A percentile compares a stretch with the other conserved stretches of the same genome.
Evolutionary conservation across 2,797 vertebrate species (phyloP).

Genomic region (Dipus sagitta): DNA sequence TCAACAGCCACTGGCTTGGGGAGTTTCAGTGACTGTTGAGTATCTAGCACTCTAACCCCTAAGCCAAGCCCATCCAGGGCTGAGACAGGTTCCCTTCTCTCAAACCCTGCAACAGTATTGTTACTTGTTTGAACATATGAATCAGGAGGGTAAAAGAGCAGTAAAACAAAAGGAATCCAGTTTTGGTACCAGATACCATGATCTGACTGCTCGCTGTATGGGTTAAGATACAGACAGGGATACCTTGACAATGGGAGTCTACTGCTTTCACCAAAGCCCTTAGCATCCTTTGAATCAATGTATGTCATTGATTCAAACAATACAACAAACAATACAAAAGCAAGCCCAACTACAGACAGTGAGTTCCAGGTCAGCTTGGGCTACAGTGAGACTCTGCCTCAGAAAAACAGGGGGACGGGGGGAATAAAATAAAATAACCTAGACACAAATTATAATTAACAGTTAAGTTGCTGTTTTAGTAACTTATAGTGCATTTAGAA

Average conservation of each 20-base stretch:
- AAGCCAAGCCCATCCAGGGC: too few species aligned
- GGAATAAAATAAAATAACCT: neutral
- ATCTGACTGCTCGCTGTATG: fast-evolving
- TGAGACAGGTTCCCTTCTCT: too few species aligned
- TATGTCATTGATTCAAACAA: neutral
- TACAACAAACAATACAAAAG: slow-evolving; percentile 20
- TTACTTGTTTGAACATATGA: slow-evolving; percentile 30
- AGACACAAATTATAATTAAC: neutral
- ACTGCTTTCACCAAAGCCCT: neutral
- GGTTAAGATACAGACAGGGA: neutral
- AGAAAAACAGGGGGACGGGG: too few species aligned
- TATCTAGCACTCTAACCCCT: too few species aligned
- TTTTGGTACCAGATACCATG: neutral
- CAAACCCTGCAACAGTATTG: too few species aligned
- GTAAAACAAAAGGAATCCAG: slow-evolving; percentile 26
- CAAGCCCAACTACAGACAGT: neutral
- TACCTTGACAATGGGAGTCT: neutral
- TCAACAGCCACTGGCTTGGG: too few species aligned
- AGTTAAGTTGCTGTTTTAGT: neutral
- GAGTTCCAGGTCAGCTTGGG: too few species aligned
- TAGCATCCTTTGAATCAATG: slow-evolving; percentile 17
- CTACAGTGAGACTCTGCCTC: too few species aligned
- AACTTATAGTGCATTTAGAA: slow-evolving; percentile 16
- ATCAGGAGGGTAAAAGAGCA: neutral
- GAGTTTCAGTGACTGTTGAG: too few species aligned